phyloP scores from a whole-genome alignment of 1,140 invertebrate genomes.

The Sarcophaga peregrina region DNA sequence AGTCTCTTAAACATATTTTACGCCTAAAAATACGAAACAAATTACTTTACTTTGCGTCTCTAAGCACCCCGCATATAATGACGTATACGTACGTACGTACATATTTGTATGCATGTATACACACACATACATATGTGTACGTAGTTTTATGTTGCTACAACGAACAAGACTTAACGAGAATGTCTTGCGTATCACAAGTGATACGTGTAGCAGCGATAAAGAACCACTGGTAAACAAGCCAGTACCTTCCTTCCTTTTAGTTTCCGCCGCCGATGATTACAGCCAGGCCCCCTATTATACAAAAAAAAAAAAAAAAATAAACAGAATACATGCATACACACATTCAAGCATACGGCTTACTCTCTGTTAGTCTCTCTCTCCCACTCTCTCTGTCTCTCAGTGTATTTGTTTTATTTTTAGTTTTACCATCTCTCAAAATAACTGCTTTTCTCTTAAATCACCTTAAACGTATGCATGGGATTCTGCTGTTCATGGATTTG shows the following conservation, averaged over 20 bases:
- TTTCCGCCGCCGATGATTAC: not conserved
- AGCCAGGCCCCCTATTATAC: not conserved
- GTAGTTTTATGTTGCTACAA: too few species aligned
- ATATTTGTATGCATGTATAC: too few species aligned
- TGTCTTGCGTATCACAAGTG: constrained; percentile 1
- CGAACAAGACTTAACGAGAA: not conserved
- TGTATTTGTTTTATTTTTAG: not conserved
- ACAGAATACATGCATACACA: not conserved
- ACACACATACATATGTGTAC: too few species aligned
- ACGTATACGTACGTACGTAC: too few species aligned
- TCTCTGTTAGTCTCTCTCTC: not conserved
- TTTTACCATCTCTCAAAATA: too few species aligned
- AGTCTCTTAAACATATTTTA: too few species aligned
- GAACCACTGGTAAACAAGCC: not conserved
- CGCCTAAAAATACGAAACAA: too few species aligned
- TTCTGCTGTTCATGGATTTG: not conserved
- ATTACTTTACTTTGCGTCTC: too few species aligned
- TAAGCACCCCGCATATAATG: too few species aligned
- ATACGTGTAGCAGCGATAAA: constrained; percentile 17
- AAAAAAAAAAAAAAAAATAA: too few species aligned
- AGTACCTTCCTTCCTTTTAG: not conserved
- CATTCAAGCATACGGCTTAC: too few species aligned
- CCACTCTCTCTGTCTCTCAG: not conserved
- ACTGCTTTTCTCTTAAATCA: not conserved
- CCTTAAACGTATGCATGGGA: not conserved